A percentile compares a stretch with the other conserved stretches of the same genome.
phyloP scores from a whole-genome alignment of 2,113 vertebrate species.

The Calyptommatus sinebrachiatus region DNA sequence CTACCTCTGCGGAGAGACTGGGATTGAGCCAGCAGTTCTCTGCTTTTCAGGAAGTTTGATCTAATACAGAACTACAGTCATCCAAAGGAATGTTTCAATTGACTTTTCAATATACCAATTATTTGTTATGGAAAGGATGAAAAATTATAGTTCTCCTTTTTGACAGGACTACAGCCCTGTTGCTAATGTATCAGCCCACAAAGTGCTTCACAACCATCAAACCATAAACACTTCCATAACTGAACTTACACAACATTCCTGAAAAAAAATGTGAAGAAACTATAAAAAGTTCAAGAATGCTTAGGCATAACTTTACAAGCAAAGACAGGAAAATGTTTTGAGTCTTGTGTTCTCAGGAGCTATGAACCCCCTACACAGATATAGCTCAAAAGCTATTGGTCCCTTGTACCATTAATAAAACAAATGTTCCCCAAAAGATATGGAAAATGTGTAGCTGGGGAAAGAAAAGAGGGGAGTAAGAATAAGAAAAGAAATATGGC shows the following conservation, averaged over 20 bases:
- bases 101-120: too few relatives aligned
- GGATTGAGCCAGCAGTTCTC: too few relatives aligned
- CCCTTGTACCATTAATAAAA: background rate
- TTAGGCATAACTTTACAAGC: background rate
- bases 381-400: background rate
- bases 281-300: background rate
- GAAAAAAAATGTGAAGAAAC: constrained; percentile 22
- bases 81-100: too few relatives aligned
- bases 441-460: background rate
- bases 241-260: background rate
- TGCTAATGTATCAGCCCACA: background rate
- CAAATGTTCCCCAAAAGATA: background rate
- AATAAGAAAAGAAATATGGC: background rate
- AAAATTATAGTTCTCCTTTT: too few relatives aligned
- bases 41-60: too few relatives aligned
- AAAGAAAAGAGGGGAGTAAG: background rate
- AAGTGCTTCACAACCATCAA: background rate
- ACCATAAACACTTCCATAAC: background rate
- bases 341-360: background rate
- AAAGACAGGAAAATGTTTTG: background rate
- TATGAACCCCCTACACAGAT: background rate
- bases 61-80: too few relatives aligned
- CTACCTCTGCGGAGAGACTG: too few relatives aligned
- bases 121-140: too few relatives aligned
- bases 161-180: background rate